Conservation (phyloP, 1,140 invertebrate species). For the Trissolcus basalis region DNA sequence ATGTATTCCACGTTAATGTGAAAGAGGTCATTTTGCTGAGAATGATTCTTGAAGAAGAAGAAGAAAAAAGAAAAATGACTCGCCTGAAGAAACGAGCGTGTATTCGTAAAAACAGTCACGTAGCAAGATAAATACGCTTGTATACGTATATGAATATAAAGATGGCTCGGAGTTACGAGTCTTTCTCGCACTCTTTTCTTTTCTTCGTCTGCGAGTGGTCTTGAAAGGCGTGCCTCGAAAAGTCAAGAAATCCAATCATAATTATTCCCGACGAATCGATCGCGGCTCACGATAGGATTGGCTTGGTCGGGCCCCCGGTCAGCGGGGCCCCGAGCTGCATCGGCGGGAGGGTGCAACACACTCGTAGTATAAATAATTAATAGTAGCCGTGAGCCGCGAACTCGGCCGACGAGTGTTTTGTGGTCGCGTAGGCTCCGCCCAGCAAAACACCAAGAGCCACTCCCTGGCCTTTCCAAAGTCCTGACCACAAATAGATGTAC, state of each 20-base stretch:
- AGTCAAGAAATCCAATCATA: conserved; percentile 74
- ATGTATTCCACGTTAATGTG: no score
- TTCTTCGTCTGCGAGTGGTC: conserved; percentile 49
- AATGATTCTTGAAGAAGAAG: no score
- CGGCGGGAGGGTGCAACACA: conserved; percentile 62
- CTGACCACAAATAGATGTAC: conserved; percentile 47
- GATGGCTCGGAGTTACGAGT: conserved; percentile 39
- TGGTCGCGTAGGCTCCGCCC: conserved; percentile 74
- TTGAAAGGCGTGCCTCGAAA: conserved; percentile 64
- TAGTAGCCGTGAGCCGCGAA: conserved; percentile 72
- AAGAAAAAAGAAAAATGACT: background rate
- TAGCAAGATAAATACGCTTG: conserved; percentile 10
- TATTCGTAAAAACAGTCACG: conserved; percentile 3
- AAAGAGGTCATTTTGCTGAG: no score
- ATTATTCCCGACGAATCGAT: conserved; percentile 75
- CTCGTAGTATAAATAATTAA: conserved; percentile 76
- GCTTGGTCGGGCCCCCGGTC: conserved; percentile 60
- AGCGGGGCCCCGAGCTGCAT: conserved; percentile 38
- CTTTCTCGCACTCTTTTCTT: conserved; percentile 52
- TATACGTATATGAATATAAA: conserved; percentile 11
- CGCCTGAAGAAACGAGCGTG: background rate
- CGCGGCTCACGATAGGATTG: conserved; percentile 72
- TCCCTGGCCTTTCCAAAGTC: conserved; percentile 67
- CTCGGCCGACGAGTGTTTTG: conserved; percentile 73
- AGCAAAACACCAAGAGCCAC: conserved; percentile 72